These are phyloP conservation scores for Gnatocerus cornutus DNA, from an alignment of 2,888 invertebrate genomes.

Conservation along the genomic window DNA sequence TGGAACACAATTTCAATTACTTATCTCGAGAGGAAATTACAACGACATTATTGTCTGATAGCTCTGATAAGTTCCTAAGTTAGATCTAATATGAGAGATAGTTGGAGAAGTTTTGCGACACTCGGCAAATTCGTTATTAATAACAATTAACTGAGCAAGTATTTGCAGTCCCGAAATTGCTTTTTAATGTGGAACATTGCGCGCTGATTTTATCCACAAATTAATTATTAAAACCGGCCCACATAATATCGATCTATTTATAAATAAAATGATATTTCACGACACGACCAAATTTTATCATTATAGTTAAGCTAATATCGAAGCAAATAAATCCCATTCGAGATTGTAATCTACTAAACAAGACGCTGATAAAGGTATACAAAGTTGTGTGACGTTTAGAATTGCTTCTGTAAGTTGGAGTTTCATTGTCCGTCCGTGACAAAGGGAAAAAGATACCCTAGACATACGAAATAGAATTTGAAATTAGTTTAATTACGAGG, in stretches of 20 bases:
- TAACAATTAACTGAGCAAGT: conserved; percentile 36
- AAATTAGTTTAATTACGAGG: conserved; percentile 31
- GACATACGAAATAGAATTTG: conserved; percentile 29
- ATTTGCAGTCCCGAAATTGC: conserved; percentile 27
- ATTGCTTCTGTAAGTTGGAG: neutral
- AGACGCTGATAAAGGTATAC: no score
- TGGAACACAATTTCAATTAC: conserved; percentile 33
- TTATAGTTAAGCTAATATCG: neutral
- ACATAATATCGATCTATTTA: conserved; percentile 19
- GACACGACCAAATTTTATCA: neutral
- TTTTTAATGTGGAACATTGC: conserved; percentile 14
- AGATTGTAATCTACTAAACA: no score
- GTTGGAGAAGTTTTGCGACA: conserved; percentile 27
- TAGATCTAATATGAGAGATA: conserved; percentile 40
- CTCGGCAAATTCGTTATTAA: conserved; percentile 34
- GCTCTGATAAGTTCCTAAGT: conserved; percentile 35
- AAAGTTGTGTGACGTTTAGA: neutral
- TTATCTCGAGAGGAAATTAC: conserved; percentile 18
- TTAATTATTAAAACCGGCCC: conserved; percentile 20
- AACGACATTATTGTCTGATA: conserved; percentile 32
- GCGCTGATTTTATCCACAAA: conserved; percentile 20
- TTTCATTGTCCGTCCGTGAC: neutral
- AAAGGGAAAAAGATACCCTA: conserved; percentile 1
- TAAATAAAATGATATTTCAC: conserved; percentile 15
- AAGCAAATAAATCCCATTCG: no score